Base-by-base conservation (phyloP, 2,888 invertebrate species). In the Cerceris ruficornis region DNA sequence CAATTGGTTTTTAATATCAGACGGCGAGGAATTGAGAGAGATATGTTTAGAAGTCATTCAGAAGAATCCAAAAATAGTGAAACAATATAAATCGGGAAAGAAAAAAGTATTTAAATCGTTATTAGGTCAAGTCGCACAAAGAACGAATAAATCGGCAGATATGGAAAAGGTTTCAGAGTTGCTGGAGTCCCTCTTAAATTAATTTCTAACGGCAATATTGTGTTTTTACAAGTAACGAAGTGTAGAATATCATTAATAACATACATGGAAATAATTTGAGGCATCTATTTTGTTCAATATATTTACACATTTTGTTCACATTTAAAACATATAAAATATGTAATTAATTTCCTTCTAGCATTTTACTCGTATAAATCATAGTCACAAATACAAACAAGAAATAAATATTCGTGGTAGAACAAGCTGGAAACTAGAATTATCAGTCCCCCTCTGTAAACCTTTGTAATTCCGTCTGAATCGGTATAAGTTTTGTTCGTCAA, bases 1-100 rank as follows among this genome's bases (percentile, higher is more conserved):
- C 84, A 94, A 95, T 77, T 95, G 96, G 94, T 91, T 91, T 8
- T 93, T 96, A 91, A 95, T 96, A 77, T 94, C 93, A 55, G 94
- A 96, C 88, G 92, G 93, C 77, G 88, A 91, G 7, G 93, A 94
- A 89, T 94, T 98, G 76, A 93, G 92, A 66, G 92, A 93, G 80
- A 91, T 95, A 55, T 97, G 97, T 90, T 85, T 91, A 65, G 92
- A 94, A 84, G 93, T 96, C 0, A 91, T 97, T 43, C 90, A 94
- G 13, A 94, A 94, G 77, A 96, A 96, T 92, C 93, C 94, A 11
- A 95, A 96, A 89, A 90, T 95, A 68, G 96, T 96, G 0, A 93
- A 94, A 78, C 93, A 95, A 83, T 97, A 95, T 88, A 95, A 94
- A 90, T 93, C 92, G 9, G 97, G 97, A 6, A 97, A 97, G 92